Conservation (phyloP, 2,113 vertebrate genomes). For the Phyllopteryx taeniolatus region DNA sequence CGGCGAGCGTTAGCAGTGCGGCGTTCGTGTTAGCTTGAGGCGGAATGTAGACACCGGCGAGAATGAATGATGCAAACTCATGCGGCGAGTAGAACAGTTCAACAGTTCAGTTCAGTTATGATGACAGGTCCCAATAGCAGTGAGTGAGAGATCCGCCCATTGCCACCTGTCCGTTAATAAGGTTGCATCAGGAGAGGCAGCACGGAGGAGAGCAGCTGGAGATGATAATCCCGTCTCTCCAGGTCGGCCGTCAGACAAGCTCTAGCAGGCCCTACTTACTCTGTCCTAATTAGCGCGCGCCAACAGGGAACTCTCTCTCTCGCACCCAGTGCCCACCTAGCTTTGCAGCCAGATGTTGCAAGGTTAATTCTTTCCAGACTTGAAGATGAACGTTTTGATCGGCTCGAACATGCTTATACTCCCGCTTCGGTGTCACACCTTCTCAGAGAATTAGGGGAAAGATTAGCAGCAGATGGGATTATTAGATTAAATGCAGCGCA, state of each 20-base stretch:
- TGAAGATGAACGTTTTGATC: constrained; percentile 49
- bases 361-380: constrained; percentile 61
- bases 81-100: no score
- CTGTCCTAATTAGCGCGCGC: constrained; percentile 66
- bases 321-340: constrained; percentile 17
- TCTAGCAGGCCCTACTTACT: constrained; percentile 65
- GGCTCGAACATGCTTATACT: constrained; percentile 59
- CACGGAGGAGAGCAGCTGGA: constrained; percentile 67
- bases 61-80: no score
- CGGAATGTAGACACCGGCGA: no score
- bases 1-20: no score
- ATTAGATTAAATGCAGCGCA: constrained; percentile 18
- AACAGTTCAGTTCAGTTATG: neutral
- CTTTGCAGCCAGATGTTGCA: constrained; percentile 35
- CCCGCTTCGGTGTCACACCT: constrained; percentile 27
- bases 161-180: constrained; percentile 54
- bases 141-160: constrained; percentile 14
- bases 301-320: constrained; percentile 58
- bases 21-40: no score
- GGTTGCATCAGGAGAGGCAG: constrained; percentile 45
- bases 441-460: constrained; percentile 28
- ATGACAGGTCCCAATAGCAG: constrained; percentile 7
- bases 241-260: constrained; percentile 72
- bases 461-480: constrained; percentile 32
- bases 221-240: constrained; percentile 69